phyloP scores from a whole-genome alignment of 2,888 invertebrate species.

The Willowsia nigromaculata region DNA sequence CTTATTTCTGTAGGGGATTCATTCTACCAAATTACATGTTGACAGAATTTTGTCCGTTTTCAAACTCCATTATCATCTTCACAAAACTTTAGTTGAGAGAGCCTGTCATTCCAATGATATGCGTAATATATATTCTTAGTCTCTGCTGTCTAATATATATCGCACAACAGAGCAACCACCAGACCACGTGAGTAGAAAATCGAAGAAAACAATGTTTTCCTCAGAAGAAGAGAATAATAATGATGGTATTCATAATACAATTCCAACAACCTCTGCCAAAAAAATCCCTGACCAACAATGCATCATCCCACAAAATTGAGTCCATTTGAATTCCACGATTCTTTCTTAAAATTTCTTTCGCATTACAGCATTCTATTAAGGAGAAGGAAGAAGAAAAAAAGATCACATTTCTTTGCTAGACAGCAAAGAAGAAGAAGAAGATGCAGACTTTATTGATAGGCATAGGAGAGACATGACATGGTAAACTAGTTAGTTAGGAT shows the following conservation, averaged over 20 bases:
- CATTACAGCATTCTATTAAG: neutral
- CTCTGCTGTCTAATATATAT: neutral
- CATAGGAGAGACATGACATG: conserved; percentile 44
- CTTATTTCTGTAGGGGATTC: conserved; percentile 20
- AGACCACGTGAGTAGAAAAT: conserved; percentile 24
- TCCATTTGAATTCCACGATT: conserved; percentile 1
- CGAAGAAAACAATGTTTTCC: conserved; percentile 5
- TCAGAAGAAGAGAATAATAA: neutral
- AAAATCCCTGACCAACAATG: conserved; percentile 38
- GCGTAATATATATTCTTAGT: neutral
- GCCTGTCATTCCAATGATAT: conserved; percentile 4
- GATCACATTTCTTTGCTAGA: conserved; percentile 2
- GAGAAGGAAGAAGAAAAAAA: neutral
- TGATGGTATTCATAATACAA: conserved; percentile 16
- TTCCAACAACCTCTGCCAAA: conserved; percentile 52
- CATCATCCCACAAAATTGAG: conserved; percentile 48
- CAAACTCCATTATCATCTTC: conserved; percentile 40
- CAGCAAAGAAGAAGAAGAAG: neutral
- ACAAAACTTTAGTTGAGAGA: neutral
- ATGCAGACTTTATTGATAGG: conserved; percentile 55
- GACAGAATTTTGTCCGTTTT: conserved; percentile 3
- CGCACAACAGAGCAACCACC: neutral
- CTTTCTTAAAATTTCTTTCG: neutral
- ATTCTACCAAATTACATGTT: conserved; percentile 27
- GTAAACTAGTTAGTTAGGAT: conserved; percentile 53